Base-by-base conservation (phyloP, 1,140 invertebrate genomes). In the Eurosta solidaginis region DNA sequence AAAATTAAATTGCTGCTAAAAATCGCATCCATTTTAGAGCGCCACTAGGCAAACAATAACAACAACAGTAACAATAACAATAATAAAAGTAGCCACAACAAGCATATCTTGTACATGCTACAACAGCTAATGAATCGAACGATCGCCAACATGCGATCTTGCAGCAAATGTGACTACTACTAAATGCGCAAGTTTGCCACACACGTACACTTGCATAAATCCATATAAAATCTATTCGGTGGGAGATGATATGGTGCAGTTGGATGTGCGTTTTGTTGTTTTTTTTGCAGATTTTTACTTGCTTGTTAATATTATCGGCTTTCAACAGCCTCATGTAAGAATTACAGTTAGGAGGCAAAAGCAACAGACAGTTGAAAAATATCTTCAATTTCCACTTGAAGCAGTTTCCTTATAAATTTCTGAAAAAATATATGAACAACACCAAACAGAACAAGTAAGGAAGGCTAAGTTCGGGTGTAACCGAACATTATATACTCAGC, bases 1-100 rank as follows among this genome's bases (percentile, higher is more conserved):
- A 78, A 82, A 83, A 81, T 81, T 81, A 82, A 82, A 82, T 81
- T 79, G 76, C 59, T 80, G 81, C 76, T 79, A 40, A 78, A 78
- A 78, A 78, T 78, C 44, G 77, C 68, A 78, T 42, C 45, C 77
- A 63, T 36, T 73, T 20, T 20, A 20, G 59, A 63, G 52, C 52
- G 76, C 76, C 49, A 63, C 29, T 3, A 44, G 54, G 47, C 44
- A 47, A 42, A n/a, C 20, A 74, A 44, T 9, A 68, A 40, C 7
- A 68, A 68, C 59, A 59, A 33, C 25, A 68, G 27, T 12, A 14
- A 12, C 3, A 59, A 74, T 17, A 59, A 74, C 12, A 75, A 45
- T 10, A 47, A 47, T 42, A 47, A 25, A 5, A 74, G 3, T 33
- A 74, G 45, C 22, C 12, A 45, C 36, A 45, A 27, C 40, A 27